Conservation (phyloP, 2,113 vertebrate genomes). For the Hepsetus odoe region DNA sequence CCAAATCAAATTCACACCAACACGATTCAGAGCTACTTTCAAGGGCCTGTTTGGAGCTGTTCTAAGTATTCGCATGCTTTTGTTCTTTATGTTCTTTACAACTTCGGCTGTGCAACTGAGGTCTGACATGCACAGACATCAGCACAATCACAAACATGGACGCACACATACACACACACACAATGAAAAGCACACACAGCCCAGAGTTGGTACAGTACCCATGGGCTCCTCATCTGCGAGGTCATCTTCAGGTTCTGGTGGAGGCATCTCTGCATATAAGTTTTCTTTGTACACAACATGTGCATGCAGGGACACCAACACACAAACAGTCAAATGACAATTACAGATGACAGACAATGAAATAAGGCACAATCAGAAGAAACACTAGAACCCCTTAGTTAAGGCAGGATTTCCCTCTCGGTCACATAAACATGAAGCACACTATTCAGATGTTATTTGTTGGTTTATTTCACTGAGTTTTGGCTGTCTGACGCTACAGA, state of each 20-base stretch:
- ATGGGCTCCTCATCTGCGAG: constrained; percentile 81
- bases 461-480: too few relatives aligned
- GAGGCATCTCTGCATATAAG: constrained; percentile 79
- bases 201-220: constrained; percentile 82
- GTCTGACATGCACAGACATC: constrained; percentile 57
- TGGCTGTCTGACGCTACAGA: too few relatives aligned
- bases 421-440: too few relatives aligned
- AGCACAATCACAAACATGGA: constrained; percentile 44
- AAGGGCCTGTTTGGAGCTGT: background rate
- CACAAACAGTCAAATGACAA: constrained; percentile 9
- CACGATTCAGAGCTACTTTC: background rate
- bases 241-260: constrained; percentile 78
- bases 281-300: constrained; percentile 45
- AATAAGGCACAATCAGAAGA: constrained; percentile 13
- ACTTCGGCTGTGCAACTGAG: constrained; percentile 53
- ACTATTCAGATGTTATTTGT: too few relatives aligned
- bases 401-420: background rate
- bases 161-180: constrained; percentile 42
- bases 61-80: constrained; percentile 26
- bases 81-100: constrained; percentile 10
- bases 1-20: background rate
- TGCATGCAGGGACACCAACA: constrained; percentile 42
- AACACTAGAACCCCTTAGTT: background rate
- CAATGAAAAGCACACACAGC: constrained; percentile 54
- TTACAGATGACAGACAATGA: constrained; percentile 39